These are phyloP conservation scores for Macrophya annulata DNA, from an alignment of 2,888 invertebrate species.

Conservation along the genomic window DNA sequence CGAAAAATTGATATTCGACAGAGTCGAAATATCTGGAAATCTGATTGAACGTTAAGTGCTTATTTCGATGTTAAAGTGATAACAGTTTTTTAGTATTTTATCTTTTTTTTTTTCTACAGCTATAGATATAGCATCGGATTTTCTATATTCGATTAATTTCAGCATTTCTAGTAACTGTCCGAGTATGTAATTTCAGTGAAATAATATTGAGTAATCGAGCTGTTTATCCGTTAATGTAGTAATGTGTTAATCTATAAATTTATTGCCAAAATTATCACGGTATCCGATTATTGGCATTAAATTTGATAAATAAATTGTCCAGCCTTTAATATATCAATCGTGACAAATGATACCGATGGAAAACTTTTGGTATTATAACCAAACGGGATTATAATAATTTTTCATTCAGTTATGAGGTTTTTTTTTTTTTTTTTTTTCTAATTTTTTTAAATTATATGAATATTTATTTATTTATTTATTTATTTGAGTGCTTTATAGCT, in stretches of 20 bases:
- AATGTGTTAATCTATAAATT: conserved; percentile 38
- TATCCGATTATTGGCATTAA: conserved; percentile 36
- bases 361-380: conserved; percentile 6
- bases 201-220: not conserved
- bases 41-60: not conserved
- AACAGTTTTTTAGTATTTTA: not conserved
- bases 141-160: not conserved
- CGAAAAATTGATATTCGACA: not conserved
- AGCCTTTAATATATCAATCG: not conserved
- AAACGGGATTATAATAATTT: not conserved
- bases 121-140: too few species aligned
- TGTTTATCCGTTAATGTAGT: conserved; percentile 11
- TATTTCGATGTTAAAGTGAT: not conserved
- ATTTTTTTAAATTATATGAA: too few species aligned
- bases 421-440: not conserved
- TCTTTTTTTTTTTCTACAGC: not conserved
- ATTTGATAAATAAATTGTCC: conserved; percentile 20
- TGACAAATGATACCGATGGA: conserved; percentile 34
- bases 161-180: not conserved
- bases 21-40: not conserved
- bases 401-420: not conserved
- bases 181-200: not conserved
- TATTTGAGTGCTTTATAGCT: conserved; percentile 2
- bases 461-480: not conserved
- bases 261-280: not conserved